Percentiles rank a stretch among this genome's conserved stretches.
Conservation (phyloP, 2,113 vertebrate species). For the Dissostichus mawsoni region DNA sequence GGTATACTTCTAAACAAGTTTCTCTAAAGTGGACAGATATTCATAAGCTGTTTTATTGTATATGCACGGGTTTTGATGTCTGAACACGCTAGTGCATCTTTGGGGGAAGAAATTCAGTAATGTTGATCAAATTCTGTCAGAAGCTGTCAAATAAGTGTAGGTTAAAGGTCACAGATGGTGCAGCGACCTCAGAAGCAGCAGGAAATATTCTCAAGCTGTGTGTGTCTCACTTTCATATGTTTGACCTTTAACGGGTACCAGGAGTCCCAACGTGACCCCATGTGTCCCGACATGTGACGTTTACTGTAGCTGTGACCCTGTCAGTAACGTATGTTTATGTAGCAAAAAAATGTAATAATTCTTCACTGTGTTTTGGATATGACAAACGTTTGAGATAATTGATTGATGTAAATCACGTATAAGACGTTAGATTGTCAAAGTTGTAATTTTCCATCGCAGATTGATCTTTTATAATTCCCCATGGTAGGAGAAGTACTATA, state of each 20-base stretch:
- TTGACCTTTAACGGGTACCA: slow-evolving; percentile 35
- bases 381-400: neutral
- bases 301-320: neutral
- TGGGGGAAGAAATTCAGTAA: neutral
- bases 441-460: too few species aligned
- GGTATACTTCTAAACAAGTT: too few species aligned
- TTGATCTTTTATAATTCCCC: too few species aligned
- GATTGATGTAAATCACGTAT: neutral
- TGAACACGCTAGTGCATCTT: too few species aligned
- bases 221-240: neutral
- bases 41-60: too few species aligned
- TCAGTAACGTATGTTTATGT: neutral
- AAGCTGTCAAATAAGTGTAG: neutral
- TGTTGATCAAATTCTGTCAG: neutral
- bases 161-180: slow-evolving; percentile 11
- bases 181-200: slow-evolving; percentile 42
- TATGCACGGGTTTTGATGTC: too few species aligned
- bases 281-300: neutral
- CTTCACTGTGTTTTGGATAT: neutral
- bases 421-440: too few species aligned
- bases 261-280: neutral
- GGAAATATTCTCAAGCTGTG: slow-evolving; percentile 41
- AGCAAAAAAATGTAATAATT: too few species aligned
- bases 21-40: too few species aligned
- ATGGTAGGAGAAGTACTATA: too few species aligned